A percentile compares a stretch with the other conserved stretches of the same genome.
These are phyloP conservation scores for Anoplopoma fimbria DNA, from an alignment of 2,113 vertebrate genomes.

Conservation along the genomic window DNA sequence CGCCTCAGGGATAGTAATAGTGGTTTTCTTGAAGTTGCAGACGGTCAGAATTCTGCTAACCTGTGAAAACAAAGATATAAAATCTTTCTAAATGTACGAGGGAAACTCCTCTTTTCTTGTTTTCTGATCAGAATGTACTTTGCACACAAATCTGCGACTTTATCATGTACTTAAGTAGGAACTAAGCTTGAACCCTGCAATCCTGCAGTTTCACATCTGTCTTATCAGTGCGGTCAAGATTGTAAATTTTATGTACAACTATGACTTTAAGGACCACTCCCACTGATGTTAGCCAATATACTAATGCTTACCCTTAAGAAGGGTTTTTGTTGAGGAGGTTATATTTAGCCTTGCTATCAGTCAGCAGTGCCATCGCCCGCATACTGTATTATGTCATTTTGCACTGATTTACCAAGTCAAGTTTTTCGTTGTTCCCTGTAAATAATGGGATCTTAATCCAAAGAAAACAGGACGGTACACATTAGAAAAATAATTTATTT, in stretches of 20 bases:
- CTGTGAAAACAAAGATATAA: neutral
- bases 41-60: neutral
- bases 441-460: neutral
- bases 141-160: neutral
- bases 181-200: neutral
- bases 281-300: neutral
- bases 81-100: neutral
- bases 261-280: neutral
- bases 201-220: neutral
- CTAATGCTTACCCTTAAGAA: neutral
- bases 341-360: neutral
- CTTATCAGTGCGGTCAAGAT: neutral
- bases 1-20: neutral
- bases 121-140: neutral
- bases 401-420: neutral
- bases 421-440: neutral
- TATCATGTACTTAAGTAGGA: neutral
- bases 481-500: slow-evolving; percentile 56
- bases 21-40: neutral
- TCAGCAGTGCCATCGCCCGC: neutral
- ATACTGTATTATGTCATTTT: neutral
- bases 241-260: neutral
- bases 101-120: neutral
- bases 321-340: neutral
- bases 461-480: neutral